A percentile compares a stretch with the other conserved stretches of the same genome.
Evolutionary conservation across 2,113 vertebrate species (phyloP).

Genomic region (Rhinogobius similis): DNA sequence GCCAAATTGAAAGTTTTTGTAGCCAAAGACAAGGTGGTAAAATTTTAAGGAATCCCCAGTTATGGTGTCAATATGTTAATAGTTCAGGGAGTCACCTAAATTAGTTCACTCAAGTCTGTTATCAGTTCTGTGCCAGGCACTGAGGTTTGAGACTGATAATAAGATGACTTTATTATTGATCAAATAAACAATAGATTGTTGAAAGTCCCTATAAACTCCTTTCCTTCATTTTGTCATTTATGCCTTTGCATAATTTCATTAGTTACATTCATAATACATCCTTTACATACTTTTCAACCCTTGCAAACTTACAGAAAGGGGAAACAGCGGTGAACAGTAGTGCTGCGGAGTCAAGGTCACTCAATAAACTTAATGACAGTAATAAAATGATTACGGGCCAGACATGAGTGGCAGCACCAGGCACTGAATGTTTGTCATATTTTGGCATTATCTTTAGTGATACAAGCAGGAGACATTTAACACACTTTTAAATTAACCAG

Average conservation of each 20-base stretch:
- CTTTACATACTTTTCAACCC: not conserved
- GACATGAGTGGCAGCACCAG: slow-evolving; percentile 64
- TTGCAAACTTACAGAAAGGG: slow-evolving; percentile 5
- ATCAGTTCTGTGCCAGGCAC: slow-evolving; percentile 73
- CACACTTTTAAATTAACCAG: not conserved
- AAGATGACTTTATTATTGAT: slow-evolving; percentile 55
- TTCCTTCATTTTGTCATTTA: not conserved
- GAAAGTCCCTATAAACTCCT: not conserved
- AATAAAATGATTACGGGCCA: slow-evolving; percentile 66
- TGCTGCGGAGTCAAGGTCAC: slow-evolving; percentile 66
- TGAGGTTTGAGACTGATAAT: slow-evolving; percentile 67
- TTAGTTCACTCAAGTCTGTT: slow-evolving; percentile 39
- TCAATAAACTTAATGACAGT: slow-evolving; percentile 41
- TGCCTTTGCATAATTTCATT: not conserved
- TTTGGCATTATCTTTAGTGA: too few species aligned
- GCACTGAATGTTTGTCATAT: slow-evolving; percentile 50
- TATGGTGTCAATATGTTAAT: slow-evolving; percentile 8
- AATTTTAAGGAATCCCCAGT: slow-evolving; percentile 18
- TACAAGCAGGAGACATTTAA: slow-evolving; percentile 1
- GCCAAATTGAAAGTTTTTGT: not conserved
- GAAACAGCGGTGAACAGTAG: slow-evolving; percentile 14
- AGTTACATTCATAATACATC: not conserved
- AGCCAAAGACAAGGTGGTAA: not conserved
- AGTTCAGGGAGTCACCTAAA: not conserved
- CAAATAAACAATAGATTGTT: slow-evolving; percentile 51